phyloP scores from a whole-genome alignment of 2,888 invertebrate genomes.

The Ophion obscuratus region DNA sequence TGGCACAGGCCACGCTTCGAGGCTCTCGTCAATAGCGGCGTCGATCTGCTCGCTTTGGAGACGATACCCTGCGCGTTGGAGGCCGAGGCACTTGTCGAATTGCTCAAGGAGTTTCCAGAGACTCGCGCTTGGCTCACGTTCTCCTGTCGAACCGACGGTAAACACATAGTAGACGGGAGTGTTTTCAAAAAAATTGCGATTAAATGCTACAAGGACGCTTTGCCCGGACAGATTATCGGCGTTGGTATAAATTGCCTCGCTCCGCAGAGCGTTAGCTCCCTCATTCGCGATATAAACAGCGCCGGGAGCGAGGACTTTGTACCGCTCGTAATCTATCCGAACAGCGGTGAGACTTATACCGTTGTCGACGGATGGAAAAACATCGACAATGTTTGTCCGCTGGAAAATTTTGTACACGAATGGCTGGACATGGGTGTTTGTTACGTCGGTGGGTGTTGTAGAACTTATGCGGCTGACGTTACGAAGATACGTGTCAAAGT shows the following conservation, averaged over 20 bases:
- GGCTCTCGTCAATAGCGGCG: conserved; percentile 91
- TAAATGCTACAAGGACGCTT: conserved; percentile 86
- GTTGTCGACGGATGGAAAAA: conserved; percentile 86
- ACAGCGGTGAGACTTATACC: conserved; percentile 93
- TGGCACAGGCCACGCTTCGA: conserved; percentile 94
- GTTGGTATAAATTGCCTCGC: conserved; percentile 95
- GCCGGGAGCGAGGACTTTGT: conserved; percentile 84
- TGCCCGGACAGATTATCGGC: conserved; percentile 90
- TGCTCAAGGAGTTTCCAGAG: conserved; percentile 91
- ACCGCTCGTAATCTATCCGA: conserved; percentile 95
- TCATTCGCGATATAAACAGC: conserved; percentile 86
- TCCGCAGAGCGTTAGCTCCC: conserved; percentile 87
- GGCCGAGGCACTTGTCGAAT: conserved; percentile 91
- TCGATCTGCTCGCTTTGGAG: conserved; percentile 94
- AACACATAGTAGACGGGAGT: conserved; percentile 91
- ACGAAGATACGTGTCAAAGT: conserved; percentile 89
- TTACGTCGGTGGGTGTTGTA: conserved; percentile 95
- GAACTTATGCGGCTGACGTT: conserved; percentile 93
- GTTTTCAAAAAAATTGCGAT: conserved; percentile 90
- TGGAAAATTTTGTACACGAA: conserved; percentile 89
- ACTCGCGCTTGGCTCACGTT: conserved; percentile 94
- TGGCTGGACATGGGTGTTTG: conserved; percentile 92
- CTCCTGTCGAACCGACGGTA: conserved; percentile 90
- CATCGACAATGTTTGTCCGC: conserved; percentile 88
- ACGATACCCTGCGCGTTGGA: conserved; percentile 94